Percentiles rank a stretch among this genome's conserved stretches.
phyloP scores from a whole-genome alignment of 2,113 vertebrate species.

The Scomber colias region DNA sequence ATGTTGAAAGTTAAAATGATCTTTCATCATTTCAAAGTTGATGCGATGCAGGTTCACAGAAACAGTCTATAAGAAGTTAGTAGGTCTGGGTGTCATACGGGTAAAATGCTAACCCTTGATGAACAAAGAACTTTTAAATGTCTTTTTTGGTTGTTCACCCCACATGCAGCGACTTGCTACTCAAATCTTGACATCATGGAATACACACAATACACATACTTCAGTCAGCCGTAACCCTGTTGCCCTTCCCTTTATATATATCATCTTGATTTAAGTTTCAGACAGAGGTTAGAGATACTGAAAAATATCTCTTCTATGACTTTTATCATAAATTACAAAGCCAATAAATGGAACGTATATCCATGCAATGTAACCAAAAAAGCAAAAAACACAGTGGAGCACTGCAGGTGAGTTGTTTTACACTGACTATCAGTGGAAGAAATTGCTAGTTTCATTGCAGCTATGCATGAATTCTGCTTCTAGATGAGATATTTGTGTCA shows the following conservation, averaged over 20 bases:
- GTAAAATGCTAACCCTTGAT: neutral
- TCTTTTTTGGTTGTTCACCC: neutral
- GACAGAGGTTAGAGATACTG: neutral
- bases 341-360: neutral
- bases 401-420: neutral
- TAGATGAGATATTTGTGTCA: constrained; percentile 6
- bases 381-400: neutral
- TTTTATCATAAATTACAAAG: constrained; percentile 11
- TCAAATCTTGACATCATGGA: no score
- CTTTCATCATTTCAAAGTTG: neutral
- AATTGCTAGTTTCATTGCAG: neutral
- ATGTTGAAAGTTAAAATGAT: neutral
- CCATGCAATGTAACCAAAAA: neutral
- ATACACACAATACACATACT: constrained; percentile 6
- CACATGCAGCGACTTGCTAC: no score
- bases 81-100: neutral
- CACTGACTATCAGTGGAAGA: neutral
- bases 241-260: constrained; percentile 16
- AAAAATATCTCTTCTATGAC: neutral
- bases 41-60: neutral
- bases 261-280: neutral
- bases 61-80: neutral
- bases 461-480: neutral
- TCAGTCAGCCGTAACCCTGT: neutral
- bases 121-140: neutral